A percentile compares a stretch with the other conserved stretches of the same genome.
phyloP scores from a whole-genome alignment of 2,113 vertebrate species.

The Tringa solitaria region DNA sequence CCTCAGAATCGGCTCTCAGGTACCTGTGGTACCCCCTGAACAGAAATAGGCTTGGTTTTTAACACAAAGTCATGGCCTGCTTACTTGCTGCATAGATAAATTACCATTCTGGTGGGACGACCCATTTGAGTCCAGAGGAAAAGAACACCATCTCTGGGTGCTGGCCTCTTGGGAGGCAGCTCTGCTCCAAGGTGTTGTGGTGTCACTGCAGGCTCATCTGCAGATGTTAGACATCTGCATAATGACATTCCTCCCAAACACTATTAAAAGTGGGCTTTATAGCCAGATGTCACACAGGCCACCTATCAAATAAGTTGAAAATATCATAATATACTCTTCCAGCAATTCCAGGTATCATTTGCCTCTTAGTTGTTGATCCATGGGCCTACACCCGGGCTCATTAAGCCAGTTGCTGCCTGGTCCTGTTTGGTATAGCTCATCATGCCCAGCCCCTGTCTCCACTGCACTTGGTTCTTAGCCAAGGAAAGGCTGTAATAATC shows the following conservation, averaged over 20 bases:
- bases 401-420: not conserved
- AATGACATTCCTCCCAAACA: not conserved
- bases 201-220: not conserved
- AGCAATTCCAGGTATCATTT: not conserved
- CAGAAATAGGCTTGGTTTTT: not conserved
- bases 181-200: not conserved
- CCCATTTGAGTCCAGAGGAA: not conserved
- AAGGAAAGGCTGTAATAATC: not conserved
- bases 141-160: not conserved
- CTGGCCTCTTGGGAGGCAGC: not conserved
- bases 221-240: not conserved
- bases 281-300: not conserved
- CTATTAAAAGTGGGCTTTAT: not conserved
- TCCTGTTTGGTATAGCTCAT: not conserved
- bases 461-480: not conserved
- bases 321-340: not conserved
- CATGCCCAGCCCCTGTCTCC: not conserved
- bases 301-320: not conserved
- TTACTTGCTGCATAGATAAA: not conserved
- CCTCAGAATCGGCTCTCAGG: not conserved
- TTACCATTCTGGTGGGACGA: not conserved
- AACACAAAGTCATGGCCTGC: not conserved
- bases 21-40: not conserved
- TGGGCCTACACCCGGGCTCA: not conserved
- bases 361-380: not conserved